Percentiles rank a stretch among this genome's conserved stretches.
phyloP scores from a whole-genome alignment of 2,113 vertebrate genomes.

The Indri indri region DNA sequence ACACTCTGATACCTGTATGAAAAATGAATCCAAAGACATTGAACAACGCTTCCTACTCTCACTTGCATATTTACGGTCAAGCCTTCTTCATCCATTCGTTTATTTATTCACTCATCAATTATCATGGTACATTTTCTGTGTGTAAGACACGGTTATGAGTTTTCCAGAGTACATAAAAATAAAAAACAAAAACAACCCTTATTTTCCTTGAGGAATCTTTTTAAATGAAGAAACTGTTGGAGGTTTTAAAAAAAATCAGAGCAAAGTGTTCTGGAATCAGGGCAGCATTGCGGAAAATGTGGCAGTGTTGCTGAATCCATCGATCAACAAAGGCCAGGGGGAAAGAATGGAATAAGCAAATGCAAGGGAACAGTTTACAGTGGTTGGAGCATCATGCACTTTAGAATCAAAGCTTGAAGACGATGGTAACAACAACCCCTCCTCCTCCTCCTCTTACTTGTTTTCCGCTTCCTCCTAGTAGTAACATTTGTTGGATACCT shows the following conservation, averaged over 20 bases:
- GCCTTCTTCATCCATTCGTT: not conserved
- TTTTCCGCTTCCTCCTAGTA: no score
- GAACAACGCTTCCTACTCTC: not conserved
- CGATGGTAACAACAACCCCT: not conserved
- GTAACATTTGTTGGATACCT: not conserved
- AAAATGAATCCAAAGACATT: not conserved
- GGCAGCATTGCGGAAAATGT: not conserved
- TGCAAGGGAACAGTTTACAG: not conserved
- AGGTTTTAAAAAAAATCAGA: not conserved
- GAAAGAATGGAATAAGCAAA: not conserved
- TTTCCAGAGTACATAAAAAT: not conserved
- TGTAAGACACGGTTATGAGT: not conserved
- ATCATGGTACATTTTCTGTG: not conserved
- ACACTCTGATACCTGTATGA: not conserved
- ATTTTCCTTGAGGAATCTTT: not conserved
- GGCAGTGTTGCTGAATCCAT: not conserved
- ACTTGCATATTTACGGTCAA: not conserved
- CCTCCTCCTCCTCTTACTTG: no score
- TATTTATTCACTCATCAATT: not conserved
- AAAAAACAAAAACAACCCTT: not conserved
- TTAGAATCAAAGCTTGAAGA: not conserved
- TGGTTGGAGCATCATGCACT: accelerated
- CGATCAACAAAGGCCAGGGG: not conserved
- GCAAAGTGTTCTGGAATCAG: not conserved
- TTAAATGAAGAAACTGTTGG: not conserved